Conservation (phyloP, 2,797 vertebrate genomes). For the Myotis myotis region DNA sequence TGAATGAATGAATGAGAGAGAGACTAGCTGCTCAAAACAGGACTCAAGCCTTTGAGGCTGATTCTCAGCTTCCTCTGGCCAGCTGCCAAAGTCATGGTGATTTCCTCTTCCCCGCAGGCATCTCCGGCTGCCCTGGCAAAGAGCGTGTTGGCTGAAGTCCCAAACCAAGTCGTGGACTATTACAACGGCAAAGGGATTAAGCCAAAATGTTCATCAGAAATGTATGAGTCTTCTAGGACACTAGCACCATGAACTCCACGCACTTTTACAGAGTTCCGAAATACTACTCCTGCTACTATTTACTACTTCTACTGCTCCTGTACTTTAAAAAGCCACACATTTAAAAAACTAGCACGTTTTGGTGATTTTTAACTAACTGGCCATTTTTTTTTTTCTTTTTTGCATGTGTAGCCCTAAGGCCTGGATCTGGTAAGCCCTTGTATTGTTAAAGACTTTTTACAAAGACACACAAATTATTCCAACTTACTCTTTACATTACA, state of each 20-base stretch:
- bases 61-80: not conserved
- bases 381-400: constrained; percentile 83
- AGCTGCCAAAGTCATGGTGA: not conserved
- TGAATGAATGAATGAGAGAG: not conserved
- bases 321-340: constrained; percentile 78
- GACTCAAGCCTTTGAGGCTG: not conserved
- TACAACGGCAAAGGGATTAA: constrained; percentile 99
- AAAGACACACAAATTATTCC: constrained; percentile 80
- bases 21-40: not conserved
- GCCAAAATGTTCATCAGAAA: constrained; percentile 95
- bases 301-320: constrained; percentile 78
- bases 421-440: constrained; percentile 86
- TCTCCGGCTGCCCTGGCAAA: constrained; percentile 98
- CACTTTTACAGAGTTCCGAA: constrained; percentile 81
- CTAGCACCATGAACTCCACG: constrained; percentile 93
- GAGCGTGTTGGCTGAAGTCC: constrained; percentile 98
- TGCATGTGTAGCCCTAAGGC: constrained; percentile 91
- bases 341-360: constrained; percentile 86
- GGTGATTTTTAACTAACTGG: constrained; percentile 87
- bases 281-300: constrained; percentile 74
- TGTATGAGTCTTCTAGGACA: constrained; percentile 95
- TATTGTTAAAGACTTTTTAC: constrained; percentile 88
- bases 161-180: constrained; percentile 99
- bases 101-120: constrained; percentile 89
- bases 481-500: constrained; percentile 87